Evolutionary conservation across 2,113 vertebrate genomes (phyloP), one percentile per base, ranked within the genome.

Genomic region (Myotis lucifugus): DNA sequence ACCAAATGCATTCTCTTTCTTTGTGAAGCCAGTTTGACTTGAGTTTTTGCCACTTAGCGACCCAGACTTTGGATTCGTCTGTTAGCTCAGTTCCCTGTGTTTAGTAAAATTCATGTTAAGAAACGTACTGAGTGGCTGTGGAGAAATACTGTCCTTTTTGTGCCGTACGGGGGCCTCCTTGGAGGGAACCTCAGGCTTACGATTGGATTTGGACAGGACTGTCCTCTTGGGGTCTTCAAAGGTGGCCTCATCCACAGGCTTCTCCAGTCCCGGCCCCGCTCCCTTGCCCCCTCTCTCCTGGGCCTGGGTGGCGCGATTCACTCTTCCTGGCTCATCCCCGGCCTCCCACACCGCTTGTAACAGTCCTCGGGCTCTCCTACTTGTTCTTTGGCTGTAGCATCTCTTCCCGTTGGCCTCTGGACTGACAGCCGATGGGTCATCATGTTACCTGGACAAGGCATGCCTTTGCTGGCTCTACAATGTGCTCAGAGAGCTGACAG

Each of bases 101-200:
- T 92, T 95, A 74, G 82, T 94, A 59, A 90, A 87, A 52, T 92
- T 76, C 54, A 18, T 74, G 72, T 50, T 19, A 90, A 94, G 56
- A 92, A 76, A 77, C 19, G 6, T 34, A 66, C 29, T 56, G 21
- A 69, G 48, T 27, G 59, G 23, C 29, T 64, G 6, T 64, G 79
- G 74, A 46, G 66, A 92, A 92, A 37, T 59, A 40, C 0, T 10
- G 8, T 8, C 17, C 59, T 86, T 86, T 50, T 56, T 42, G 34
- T 69, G 5, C 19, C 18, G 0, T 19, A 72, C 64, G 29, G 52
- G 54, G 19, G n/a, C 10, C 3, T 84, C 17, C n/a, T 81, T 66
- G 54, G 64, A 19, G 42, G 32, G 6, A 2, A 1, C 14, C 10
- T 69, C 83, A 78, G 56, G 21, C 8, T 92, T 84, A 19, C 27